Percentiles rank a stretch among this genome's conserved stretches.
Evolutionary conservation across 2,113 vertebrate species (phyloP).

Genomic region (Gambusia holbrooki): DNA sequence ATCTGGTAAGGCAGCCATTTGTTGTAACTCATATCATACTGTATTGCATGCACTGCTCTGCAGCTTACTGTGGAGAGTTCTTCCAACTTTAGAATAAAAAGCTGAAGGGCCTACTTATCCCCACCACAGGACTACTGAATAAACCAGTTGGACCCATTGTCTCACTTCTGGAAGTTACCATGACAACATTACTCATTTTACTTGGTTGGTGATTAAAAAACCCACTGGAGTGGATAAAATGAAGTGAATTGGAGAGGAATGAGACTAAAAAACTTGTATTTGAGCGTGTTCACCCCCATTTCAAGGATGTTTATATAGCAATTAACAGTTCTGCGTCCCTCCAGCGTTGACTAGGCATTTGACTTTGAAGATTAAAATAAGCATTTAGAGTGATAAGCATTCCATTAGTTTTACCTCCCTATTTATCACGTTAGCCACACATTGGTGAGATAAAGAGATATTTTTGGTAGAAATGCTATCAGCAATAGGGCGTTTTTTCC

Average conservation of each 20-base stretch:
- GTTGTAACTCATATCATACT: background rate
- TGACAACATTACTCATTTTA: constrained; percentile 86
- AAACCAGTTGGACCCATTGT: constrained; percentile 85
- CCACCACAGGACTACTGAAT: constrained; percentile 51
- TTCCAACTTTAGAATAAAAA: constrained; percentile 24
- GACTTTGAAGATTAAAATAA: constrained; percentile 59
- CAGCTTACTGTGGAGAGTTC: background rate
- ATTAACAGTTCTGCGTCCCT: constrained; percentile 51
- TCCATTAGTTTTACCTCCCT: constrained; percentile 28
- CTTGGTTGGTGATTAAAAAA: constrained; percentile 86
- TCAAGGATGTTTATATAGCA: constrained; percentile 64
- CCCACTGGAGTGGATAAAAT: constrained; percentile 50
- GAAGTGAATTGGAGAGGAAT: constrained; percentile 45
- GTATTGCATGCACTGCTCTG: background rate
- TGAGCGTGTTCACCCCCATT: constrained; percentile 29
- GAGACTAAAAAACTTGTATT: background rate
- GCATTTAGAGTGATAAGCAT: constrained; percentile 46
- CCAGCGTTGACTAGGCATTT: constrained; percentile 30
- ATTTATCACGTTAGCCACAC: constrained; percentile 7
- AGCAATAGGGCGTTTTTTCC: constrained; percentile 4
- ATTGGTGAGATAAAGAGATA: constrained; percentile 14
- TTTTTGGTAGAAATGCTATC: constrained; percentile 10
- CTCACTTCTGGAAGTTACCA: constrained; percentile 82
- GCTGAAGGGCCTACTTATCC: constrained; percentile 42
- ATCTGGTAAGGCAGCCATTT: background rate